Percentiles rank a stretch among this genome's conserved stretches.
These are phyloP conservation scores for Drosophila nigrodunni DNA, from an alignment of 1,140 invertebrate genomes.

Conservation along the genomic window DNA sequence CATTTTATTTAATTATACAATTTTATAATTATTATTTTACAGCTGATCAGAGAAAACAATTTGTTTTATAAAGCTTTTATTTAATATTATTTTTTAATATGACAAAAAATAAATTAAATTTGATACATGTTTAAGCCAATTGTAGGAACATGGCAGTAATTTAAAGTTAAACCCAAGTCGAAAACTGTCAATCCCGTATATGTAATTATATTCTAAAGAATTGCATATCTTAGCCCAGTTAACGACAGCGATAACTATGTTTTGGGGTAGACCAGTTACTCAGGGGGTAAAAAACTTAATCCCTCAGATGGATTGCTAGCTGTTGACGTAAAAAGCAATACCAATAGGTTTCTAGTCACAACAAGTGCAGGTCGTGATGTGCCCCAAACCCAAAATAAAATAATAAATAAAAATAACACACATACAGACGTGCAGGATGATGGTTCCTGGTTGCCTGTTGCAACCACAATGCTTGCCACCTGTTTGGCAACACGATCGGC, in stretches of 20 bases:
- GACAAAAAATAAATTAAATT: too few relatives aligned
- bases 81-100: too few relatives aligned
- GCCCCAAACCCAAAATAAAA: conserved; percentile 18
- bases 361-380: conserved; percentile 36
- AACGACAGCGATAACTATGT: too few relatives aligned
- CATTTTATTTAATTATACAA: too few relatives aligned
- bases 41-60: too few relatives aligned
- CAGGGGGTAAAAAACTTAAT: not conserved
- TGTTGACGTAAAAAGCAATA: not conserved
- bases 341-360: conserved; percentile 34
- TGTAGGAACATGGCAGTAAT: too few relatives aligned
- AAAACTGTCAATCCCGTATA: too few relatives aligned
- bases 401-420: too few relatives aligned
- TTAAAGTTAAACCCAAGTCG: not conserved
- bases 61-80: too few relatives aligned
- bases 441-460: conserved; percentile 47
- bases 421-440: conserved; percentile 32
- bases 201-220: not conserved
- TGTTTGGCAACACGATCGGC: conserved; percentile 61
- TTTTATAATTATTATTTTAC: too few relatives aligned
- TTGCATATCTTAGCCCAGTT: not conserved
- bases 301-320: conserved; percentile 7
- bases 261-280: too few relatives aligned
- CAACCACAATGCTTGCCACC: conserved; percentile 36
- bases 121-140: too few relatives aligned